Evolutionary conservation across 2,888 invertebrate genomes (phyloP), one percentile per base, ranked within the genome.

Genomic region (Spicauda simplicius): DNA sequence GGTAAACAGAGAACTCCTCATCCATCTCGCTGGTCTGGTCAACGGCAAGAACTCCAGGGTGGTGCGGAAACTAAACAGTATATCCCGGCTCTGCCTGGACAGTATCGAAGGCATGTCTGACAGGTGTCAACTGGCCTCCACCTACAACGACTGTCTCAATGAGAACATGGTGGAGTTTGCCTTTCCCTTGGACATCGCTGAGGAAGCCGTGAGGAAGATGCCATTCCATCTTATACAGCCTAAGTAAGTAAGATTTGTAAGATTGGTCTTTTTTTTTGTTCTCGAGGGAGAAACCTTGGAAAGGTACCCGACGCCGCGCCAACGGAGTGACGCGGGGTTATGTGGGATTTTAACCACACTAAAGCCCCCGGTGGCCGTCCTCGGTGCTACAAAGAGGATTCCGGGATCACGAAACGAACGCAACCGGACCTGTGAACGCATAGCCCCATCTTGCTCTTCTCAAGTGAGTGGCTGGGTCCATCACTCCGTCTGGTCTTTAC

Each of bases 131-230:
- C 78, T 92, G 0, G 91, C 91, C 0, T 91, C 92, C 0, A 90
- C 90, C 0, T 93, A 92, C 76, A 92, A 91, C 57, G 91, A 92
- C 75, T 92, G 92, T 64, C 71, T 92, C 11, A 92, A 92, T 45
- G 91, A 91, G 58, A 92, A 91, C 71, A 92, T 92, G 92, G 76
- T 86, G 18, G 93, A 92, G 56, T 92, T 93, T 58, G 86, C 91
- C 0, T 93, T 93, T 64, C 92, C 93, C 0, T 73, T 91, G 0
- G 92, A 92, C 6, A 84, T 93, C 2, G 92, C 91, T 6, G 91
- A 91, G 57, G 91, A 92, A 62, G 91, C 88, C 0, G 91, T 91
- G 0, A 83, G 88, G 48, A 91, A 91, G 75, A 91, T 92, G 91
- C 92, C 93, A 0, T 93, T 91, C 65, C 93, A 92, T 77, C 79